Conservation (phyloP, 2,888 invertebrate species). For the Bombyx huttoni region DNA sequence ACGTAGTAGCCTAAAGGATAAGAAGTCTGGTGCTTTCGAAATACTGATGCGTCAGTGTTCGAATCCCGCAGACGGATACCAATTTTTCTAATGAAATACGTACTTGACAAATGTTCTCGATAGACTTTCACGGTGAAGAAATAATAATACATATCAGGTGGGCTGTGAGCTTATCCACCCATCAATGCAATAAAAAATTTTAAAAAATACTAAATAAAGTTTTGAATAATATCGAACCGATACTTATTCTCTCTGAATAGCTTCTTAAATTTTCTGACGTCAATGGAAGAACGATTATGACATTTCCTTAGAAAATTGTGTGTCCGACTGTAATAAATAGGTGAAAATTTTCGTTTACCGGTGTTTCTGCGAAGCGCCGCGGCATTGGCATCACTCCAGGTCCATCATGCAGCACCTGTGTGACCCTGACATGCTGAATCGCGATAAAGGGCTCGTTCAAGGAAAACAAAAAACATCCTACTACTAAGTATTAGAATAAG, state of each 20-base stretch:
- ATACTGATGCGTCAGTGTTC: too few species aligned
- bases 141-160: too few species aligned
- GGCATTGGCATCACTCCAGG: constrained; percentile 37
- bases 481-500: too few species aligned
- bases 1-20: too few species aligned
- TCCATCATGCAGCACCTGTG: neutral
- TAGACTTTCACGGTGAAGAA: too few species aligned
- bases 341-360: constrained; percentile 3
- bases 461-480: neutral
- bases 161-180: too few species aligned
- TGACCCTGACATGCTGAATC: constrained; percentile 12
- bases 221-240: neutral
- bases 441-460: constrained; percentile 2
- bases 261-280: neutral
- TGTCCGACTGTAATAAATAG: constrained; percentile 1
- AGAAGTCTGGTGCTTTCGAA: too few species aligned
- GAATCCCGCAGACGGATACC: too few species aligned
- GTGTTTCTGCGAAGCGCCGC: constrained; percentile 26
- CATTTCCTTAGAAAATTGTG: constrained; percentile 1
- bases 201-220: too few species aligned
- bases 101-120: too few species aligned
- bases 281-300: constrained; percentile 1
- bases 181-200: too few species aligned
- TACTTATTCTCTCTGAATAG: neutral
- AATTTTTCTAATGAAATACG: too few species aligned